These are phyloP conservation scores for Ypsolopha sequella DNA, from an alignment of 2,888 invertebrate genomes.

Conservation along the genomic window DNA sequence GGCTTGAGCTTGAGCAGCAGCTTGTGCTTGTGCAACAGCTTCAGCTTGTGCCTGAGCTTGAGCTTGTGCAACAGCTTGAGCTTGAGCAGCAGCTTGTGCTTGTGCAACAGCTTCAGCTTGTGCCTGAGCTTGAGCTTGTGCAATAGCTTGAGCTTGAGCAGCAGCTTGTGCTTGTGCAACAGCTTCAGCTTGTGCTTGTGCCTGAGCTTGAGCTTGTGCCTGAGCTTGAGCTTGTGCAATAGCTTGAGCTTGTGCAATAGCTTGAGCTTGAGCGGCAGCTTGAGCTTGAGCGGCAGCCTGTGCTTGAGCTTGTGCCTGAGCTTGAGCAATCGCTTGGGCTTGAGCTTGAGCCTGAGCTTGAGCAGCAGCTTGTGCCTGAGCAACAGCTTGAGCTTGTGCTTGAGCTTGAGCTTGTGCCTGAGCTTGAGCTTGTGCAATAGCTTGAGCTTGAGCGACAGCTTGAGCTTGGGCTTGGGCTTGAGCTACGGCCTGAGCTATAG, in stretches of 20 bases:
- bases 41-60: not conserved
- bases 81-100: constrained; percentile 4
- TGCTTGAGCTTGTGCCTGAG: not conserved
- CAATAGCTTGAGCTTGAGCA: no score
- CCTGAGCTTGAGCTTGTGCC: not conserved
- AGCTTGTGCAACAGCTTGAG: constrained; percentile 1
- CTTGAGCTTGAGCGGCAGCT: not conserved
- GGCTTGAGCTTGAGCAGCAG: not conserved
- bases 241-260: not conserved
- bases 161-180: not conserved
- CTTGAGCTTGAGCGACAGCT: not conserved
- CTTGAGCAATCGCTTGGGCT: not conserved
- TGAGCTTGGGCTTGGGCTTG: not conserved
- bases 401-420: no score
- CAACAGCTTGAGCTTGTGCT: not conserved
- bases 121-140: not conserved
- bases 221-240: not conserved
- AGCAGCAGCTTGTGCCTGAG: not conserved
- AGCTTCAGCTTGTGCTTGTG: not conserved
- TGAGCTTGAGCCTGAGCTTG: not conserved
- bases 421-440: not conserved
- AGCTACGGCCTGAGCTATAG: not conserved
- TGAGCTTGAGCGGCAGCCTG: not conserved
- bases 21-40: not conserved
- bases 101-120: not conserved